Base-by-base conservation (phyloP, 1,140 invertebrate genomes). In the Dinoponera quadriceps region DNA sequence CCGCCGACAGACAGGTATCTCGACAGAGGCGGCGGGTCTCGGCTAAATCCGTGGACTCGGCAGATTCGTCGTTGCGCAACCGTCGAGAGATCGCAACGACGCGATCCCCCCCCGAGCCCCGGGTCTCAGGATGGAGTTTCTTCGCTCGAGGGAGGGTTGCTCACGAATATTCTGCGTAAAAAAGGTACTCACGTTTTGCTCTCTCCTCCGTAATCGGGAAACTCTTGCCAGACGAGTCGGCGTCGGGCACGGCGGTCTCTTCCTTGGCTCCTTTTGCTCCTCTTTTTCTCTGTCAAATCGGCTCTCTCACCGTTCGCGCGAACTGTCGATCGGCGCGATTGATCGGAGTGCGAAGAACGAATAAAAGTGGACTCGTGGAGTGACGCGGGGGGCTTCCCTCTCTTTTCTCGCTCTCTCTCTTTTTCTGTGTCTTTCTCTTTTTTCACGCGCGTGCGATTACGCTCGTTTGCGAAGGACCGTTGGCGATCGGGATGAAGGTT, bases 401-500 rank as follows among this genome's bases (percentile, higher is more conserved):
- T 57, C 44, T 33, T 83, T 33, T 59, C 54, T 60, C 51, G 57
- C 62, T 48, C 29, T 25, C 38, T 25, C 5, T 78, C 29, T 68
- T 25, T 78, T 51, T 63, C 27, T 27, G 9, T 75, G n/a, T 68
- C 5, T 68, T 22, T 78, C 14, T 86, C 51, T 69, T 57, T 73
- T 74, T 77, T 55, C 88, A 82, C 89, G 90, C 90, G 90, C 89
- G 90, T 87, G 89, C 84, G 84, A 87, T 86, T 88, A 85, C 60
- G 85, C 85, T 90, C 87, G 78, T 75, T 86, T 82, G 62, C 74
- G 55, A 74, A 65, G 73, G 84, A 89, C 57, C 75, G 69, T 86
- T 55, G 87, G 71, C 33, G 85, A 85, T 88, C 90, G 88, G 88
- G 91, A 92, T 90, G 93, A 93, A 92, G 92, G 91, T 94, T 92